phyloP scores from a whole-genome alignment of 2,888 invertebrate genomes.

The Harpagoxenus sublaevis region DNA sequence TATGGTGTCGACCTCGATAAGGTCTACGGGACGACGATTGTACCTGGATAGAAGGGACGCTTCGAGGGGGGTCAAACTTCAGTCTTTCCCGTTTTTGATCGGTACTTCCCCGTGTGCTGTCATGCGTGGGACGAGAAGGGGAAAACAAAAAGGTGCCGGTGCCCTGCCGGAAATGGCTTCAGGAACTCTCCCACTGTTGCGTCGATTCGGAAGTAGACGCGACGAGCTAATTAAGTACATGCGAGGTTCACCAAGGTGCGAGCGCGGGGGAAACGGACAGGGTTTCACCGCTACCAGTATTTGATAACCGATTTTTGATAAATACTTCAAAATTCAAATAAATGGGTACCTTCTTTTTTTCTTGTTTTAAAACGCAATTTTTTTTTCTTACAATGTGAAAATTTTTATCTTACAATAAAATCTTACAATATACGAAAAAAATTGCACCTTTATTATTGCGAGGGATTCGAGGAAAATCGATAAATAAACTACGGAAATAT shows the following conservation, averaged over 20 bases:
- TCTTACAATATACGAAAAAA: neutral
- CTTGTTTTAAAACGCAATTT: neutral
- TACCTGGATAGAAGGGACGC: conserved; percentile 76
- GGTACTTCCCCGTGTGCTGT: conserved; percentile 78
- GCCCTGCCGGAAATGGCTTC: conserved; percentile 83
- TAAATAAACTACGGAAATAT: neutral
- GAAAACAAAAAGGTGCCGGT: conserved; percentile 73
- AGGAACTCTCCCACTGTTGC: conserved; percentile 76
- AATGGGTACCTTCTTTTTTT: neutral
- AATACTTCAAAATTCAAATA: neutral
- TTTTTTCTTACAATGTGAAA: neutral
- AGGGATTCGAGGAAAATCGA: neutral
- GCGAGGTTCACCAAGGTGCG: conserved; percentile 74
- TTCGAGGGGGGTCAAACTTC: conserved; percentile 81
- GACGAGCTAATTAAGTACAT: conserved; percentile 84
- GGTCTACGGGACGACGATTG: conserved; percentile 65
- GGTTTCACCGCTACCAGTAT: neutral
- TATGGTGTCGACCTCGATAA: conserved; percentile 73
- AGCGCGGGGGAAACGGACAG: conserved; percentile 53
- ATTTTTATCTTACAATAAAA: neutral
- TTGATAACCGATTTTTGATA: neutral
- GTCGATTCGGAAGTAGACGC: conserved; percentile 82
- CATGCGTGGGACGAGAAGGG: conserved; percentile 81
- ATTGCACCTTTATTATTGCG: neutral
- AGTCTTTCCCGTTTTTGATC: conserved; percentile 73